Conservation (phyloP, 2,797 vertebrate species). For the Tangara arthus region DNA sequence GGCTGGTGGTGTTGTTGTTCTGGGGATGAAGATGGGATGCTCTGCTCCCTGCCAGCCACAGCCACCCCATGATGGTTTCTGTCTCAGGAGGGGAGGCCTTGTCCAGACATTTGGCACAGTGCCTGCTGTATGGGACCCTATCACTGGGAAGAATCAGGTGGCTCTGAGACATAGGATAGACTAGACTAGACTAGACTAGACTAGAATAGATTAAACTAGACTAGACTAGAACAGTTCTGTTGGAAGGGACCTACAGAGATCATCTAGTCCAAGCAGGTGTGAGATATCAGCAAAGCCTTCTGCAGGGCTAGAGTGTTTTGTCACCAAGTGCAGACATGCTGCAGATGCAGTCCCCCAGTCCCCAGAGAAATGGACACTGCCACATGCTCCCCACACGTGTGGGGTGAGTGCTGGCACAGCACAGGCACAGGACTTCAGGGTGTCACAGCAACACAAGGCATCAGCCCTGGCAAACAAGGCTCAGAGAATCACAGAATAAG, state of each 20-base stretch:
- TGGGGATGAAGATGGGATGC: background rate
- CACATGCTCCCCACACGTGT: fast-evolving
- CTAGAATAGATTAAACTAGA: background rate
- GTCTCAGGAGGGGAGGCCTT: background rate
- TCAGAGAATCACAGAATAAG: background rate
- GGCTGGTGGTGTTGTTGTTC: background rate
- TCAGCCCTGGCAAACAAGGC: background rate
- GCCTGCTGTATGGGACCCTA: background rate
- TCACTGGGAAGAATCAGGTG: background rate
- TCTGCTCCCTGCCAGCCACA: background rate
- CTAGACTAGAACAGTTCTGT: background rate
- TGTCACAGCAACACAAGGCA: background rate
- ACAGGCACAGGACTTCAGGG: background rate
- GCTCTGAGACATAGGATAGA: background rate
- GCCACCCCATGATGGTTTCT: background rate
- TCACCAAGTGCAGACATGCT: background rate
- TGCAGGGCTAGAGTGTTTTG: background rate
- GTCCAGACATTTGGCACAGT: background rate
- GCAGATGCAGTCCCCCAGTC: background rate
- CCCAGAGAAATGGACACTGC: background rate
- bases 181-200: too few species aligned
- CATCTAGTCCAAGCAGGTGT: background rate
- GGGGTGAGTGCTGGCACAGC: background rate
- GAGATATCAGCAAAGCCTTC: background rate
- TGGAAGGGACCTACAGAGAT: background rate